Evolutionary conservation across 64 coral and sea anemone species (phyloP), one percentile per base, ranked within the genome.

Genomic region (Orbicella faveolata): DNA sequence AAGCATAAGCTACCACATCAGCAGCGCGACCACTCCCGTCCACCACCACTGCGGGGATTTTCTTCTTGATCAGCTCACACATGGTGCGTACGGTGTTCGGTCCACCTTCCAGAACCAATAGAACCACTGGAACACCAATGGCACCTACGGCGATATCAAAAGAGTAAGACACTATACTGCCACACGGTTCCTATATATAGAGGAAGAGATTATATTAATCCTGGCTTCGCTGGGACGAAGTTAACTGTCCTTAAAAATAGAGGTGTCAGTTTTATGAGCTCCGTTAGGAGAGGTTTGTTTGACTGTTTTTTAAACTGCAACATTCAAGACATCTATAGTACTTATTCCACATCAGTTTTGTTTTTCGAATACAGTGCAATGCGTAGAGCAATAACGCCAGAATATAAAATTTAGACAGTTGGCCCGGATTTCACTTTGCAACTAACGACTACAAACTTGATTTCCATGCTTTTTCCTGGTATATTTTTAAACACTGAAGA

Each of bases 1-100:
- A 99, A 48, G 97, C 97, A 89, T 91, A 99, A 16, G 93, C 94
- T 0, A 99, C 94, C 9, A 99, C 94, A 77, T 96, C 87, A 34
- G 97, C 97, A 21, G 97, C 97, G 51, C 97, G 91, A 35, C 97
- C 97, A 70, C 97, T 99, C n/a, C 97, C 97, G n/a, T 99, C 97
- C 21, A 99, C 90, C 15, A 99, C 94, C 25, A 99, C 97, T 4
- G 97, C 94, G 16, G 97, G 97, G 26, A 99, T 94, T 77, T 99
- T 99, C 88, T 99, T 99, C 67, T 96, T 95, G 44, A 95, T 99
- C 17, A 95, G 84, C 51, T 99, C 94, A 86, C 76, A 96, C 97
- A 99, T 99, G 9, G 97, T 99, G 53, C 93, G 90, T 0, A 99
- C 89, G 34, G 97, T 96, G 73, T 95, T 95, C 14, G 94, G 97